These are phyloP conservation scores for Bufo gargarizans DNA, from an alignment of 2,113 vertebrate genomes.

Conservation along the genomic window DNA sequence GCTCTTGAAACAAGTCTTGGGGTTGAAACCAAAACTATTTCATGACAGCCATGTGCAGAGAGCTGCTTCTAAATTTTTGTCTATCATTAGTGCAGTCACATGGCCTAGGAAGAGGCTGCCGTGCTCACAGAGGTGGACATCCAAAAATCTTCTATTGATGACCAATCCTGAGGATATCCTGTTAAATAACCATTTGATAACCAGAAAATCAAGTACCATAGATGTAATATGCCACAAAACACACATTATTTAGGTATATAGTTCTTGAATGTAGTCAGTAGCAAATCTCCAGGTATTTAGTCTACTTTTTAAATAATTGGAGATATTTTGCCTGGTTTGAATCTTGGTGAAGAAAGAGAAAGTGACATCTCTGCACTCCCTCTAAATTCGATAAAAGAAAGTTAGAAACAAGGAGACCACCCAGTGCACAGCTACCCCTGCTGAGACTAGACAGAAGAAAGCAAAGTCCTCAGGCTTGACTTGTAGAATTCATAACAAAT, in stretches of 20 bases:
- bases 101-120: too few species aligned
- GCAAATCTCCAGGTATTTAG: neutral
- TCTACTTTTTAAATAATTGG: neutral
- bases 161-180: too few species aligned
- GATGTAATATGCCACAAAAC: neutral
- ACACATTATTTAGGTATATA: neutral
- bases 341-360: neutral
- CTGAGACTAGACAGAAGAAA: neutral
- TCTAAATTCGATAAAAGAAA: neutral
- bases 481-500: neutral
- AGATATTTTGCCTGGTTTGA: neutral
- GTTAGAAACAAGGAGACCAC: neutral
- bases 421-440: neutral
- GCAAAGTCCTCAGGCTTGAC: conserved; percentile 1
- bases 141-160: too few species aligned
- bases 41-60: too few species aligned
- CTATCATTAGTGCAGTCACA: too few species aligned
- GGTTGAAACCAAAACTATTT: too few species aligned
- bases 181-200: too few species aligned
- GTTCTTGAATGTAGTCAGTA: neutral
- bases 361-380: neutral
- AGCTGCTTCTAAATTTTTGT: too few species aligned
- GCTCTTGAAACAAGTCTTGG: too few species aligned
- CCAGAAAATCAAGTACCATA: too few species aligned
- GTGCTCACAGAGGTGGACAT: too few species aligned